Conservation (phyloP, 1,140 invertebrate genomes). For the Zelostemma sp. region DNA sequence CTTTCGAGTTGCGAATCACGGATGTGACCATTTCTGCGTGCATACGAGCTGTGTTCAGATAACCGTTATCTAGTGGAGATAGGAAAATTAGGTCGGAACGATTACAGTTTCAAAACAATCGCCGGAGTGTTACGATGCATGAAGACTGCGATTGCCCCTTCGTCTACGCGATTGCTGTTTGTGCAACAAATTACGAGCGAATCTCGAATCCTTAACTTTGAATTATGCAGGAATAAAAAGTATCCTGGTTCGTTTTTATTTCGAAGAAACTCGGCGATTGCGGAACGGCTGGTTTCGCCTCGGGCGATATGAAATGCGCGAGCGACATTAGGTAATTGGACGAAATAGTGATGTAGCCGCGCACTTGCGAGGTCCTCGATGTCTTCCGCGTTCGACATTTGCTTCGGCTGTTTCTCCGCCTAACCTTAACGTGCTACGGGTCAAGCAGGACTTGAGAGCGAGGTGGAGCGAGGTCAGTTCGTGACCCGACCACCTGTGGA, state of each 20-base stretch:
- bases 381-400: slow-evolving; percentile 34
- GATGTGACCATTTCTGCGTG: slow-evolving; percentile 6
- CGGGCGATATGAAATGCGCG: too few species aligned
- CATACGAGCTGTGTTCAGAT: slow-evolving; percentile 25
- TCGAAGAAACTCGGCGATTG: too few species aligned
- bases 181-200: too few species aligned
- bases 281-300: too few species aligned
- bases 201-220: neutral
- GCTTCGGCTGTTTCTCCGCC: slow-evolving; percentile 17
- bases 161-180: neutral
- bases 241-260: neutral
- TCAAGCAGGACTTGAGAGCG: slow-evolving; percentile 42
- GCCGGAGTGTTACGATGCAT: slow-evolving; percentile 16
- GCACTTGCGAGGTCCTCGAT: slow-evolving; percentile 10
- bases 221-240: too few species aligned
- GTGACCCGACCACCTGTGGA: slow-evolving; percentile 67
- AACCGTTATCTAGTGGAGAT: slow-evolving; percentile 36
- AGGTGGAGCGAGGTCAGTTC: slow-evolving; percentile 58
- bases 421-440: slow-evolving; percentile 30
- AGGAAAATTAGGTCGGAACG: slow-evolving; percentile 34
- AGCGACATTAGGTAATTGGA: slow-evolving; percentile 6
- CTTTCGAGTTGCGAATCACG: slow-evolving; percentile 8
- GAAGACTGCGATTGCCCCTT: neutral
- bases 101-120: slow-evolving; percentile 18
- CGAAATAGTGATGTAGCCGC: slow-evolving; percentile 14